phyloP scores from a whole-genome alignment of 2,113 vertebrate genomes.

The Catharus minimus region DNA sequence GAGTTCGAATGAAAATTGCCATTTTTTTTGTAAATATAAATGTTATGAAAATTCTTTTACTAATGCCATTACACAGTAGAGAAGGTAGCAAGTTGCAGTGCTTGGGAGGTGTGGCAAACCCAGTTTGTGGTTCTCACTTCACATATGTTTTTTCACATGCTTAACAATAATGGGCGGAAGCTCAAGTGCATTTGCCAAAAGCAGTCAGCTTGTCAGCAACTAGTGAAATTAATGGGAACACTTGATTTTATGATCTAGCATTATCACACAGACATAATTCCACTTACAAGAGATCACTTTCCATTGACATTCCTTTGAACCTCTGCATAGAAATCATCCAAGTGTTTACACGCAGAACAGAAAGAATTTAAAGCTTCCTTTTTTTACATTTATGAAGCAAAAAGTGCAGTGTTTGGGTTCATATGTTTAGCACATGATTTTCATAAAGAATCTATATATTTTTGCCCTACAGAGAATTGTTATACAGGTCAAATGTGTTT shows the following conservation, averaged over 20 bases:
- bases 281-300: neutral
- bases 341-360: constrained; percentile 68
- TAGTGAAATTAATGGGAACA: constrained; percentile 62
- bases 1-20: constrained; percentile 80
- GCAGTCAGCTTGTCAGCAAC: constrained; percentile 58
- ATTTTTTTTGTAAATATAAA: constrained; percentile 93
- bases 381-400: constrained; percentile 75
- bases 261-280: constrained; percentile 15
- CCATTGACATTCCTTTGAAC: constrained; percentile 49
- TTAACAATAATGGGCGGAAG: constrained; percentile 43
- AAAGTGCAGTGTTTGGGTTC: constrained; percentile 75
- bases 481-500: constrained; percentile 79
- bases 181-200: constrained; percentile 62
- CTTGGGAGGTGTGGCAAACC: constrained; percentile 69
- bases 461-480: constrained; percentile 83
- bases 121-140: constrained; percentile 62
- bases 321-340: constrained; percentile 41
- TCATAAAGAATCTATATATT: constrained; percentile 84
- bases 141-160: constrained; percentile 40
- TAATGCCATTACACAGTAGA: constrained; percentile 92
- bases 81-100: constrained; percentile 84
- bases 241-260: constrained; percentile 5
- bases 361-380: constrained; percentile 66
- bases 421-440: constrained; percentile 80
- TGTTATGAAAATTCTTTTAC: constrained; percentile 84